Base-by-base conservation (phyloP, 37 sponge, comb jelly and placozoan species). In the Chondrosia reniformis region DNA sequence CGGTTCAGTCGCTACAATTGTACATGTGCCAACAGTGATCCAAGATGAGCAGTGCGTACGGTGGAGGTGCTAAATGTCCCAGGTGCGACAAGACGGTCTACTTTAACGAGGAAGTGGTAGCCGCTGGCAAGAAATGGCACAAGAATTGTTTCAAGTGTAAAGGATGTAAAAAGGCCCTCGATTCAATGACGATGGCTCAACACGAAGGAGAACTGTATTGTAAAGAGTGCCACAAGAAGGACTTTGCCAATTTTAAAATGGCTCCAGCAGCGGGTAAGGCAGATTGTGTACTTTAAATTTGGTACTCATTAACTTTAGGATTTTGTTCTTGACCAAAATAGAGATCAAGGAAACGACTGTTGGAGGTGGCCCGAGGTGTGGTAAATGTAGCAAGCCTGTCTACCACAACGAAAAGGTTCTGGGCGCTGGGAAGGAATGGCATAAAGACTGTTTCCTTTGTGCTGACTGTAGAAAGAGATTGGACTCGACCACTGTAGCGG, bases 91-190 rank as follows among this genome's bases (percentile, higher is more conserved):
- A 92, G 87, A 85, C 87, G 21, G 97, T 96, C 43, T 96, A 96
- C 81, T 77, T 86, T 76, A 86, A 89, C 28, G 97, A 96, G 77
- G 93, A 96, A 77, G 89, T 96, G 73, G 52, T 85, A n/a, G 90
- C 88, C 6, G 83, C 67, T 0, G 86, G 89, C 0, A 74, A 82
- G 34, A 92, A 81, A 38, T 94, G 58, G 58, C 95, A 94, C 86
- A 94, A 94, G 67, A 59, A 67, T 75, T 94, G 95, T 33, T 88
- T 89, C 84, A 94, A 94, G 72, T 94, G 95, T 79, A 13, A 45
- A 21, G 39, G 69, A 36, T 94, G 95, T 56, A 85, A 80, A 78
- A 94, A 94, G 79, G 54, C 64, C 74, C 76, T 94, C 45, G 86
- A 86, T 78, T 66, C 77, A 79, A 59, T 76, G 2, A 81, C 84